Percentiles rank a stretch among this genome's conserved stretches.
phyloP scores from a whole-genome alignment of 2,888 invertebrate species.

The Noctua janthina region DNA sequence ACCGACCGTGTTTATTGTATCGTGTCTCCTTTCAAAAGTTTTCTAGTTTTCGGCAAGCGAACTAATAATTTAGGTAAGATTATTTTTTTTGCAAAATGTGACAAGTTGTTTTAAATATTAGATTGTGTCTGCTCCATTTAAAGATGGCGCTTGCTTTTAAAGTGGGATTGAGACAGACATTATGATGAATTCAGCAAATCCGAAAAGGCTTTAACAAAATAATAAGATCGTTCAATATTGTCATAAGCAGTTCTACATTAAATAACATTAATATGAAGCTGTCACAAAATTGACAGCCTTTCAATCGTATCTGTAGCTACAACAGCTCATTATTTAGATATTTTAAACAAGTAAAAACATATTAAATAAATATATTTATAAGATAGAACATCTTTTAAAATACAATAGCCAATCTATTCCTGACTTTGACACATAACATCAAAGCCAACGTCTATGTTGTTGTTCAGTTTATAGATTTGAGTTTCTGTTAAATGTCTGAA shows the following conservation, averaged over 20 bases:
- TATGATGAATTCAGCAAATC: not conserved
- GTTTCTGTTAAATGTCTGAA: not conserved
- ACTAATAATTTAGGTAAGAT: not conserved
- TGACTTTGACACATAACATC: slow-evolving; percentile 18
- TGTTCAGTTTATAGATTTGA: not conserved
- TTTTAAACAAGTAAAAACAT: not conserved
- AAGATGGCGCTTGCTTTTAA: not conserved
- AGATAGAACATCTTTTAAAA: not conserved
- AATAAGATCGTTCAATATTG: not conserved
- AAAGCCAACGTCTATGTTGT: slow-evolving; percentile 17
- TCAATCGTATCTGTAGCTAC: too few species aligned
- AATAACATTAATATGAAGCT: not conserved
- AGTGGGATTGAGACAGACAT: not conserved
- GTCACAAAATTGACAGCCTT: slow-evolving; percentile 2
- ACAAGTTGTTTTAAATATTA: not conserved
- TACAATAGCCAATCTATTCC: slow-evolving; percentile 17
- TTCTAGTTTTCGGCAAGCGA: not conserved
- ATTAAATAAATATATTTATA: not conserved
- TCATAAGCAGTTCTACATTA: not conserved
- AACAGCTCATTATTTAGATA: not conserved
- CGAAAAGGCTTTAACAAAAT: not conserved
- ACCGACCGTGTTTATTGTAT: not conserved
- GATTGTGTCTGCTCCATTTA: not conserved
- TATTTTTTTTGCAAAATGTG: not conserved
- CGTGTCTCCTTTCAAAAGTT: not conserved